Conservation (phyloP, 2,888 invertebrate species). For the Zaprionus lineosus region DNA sequence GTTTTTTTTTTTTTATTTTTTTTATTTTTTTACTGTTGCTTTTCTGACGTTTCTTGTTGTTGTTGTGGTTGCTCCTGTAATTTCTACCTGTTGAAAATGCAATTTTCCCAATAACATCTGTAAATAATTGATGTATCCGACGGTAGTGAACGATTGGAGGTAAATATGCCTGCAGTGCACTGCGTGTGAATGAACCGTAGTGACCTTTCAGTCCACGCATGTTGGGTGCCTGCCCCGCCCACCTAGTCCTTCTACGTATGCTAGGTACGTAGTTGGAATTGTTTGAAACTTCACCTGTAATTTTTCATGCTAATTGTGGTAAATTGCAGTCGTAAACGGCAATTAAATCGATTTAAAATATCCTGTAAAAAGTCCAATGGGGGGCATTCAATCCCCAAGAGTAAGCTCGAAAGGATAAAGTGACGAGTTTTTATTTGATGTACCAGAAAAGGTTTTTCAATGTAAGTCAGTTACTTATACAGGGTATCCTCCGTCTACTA, state of each 20-base stretch:
- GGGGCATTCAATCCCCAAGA: no score
- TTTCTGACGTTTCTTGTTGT: no score
- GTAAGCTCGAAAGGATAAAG: no score
- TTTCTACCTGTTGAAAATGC: slow-evolving; percentile 30
- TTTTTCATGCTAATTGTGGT: slow-evolving; percentile 57
- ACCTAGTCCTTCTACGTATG: background rate
- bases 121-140: slow-evolving; percentile 41
- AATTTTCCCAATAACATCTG: slow-evolving; percentile 14
- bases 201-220: slow-evolving; percentile 60
- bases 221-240: slow-evolving; percentile 29
- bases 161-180: slow-evolving; percentile 15
- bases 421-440: no score
- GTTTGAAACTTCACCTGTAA: slow-evolving; percentile 29
- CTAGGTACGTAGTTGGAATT: background rate
- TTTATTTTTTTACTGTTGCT: slow-evolving; percentile 7
- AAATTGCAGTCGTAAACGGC: slow-evolving; percentile 49
- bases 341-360: slow-evolving; percentile 53
- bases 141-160: background rate
- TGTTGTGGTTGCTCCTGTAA: no score
- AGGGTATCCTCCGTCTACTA: no score
- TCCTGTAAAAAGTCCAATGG: no score
- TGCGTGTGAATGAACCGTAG: slow-evolving; percentile 73
- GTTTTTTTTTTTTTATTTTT: background rate
- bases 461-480: no score
- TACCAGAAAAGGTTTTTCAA: no score